A percentile compares a stretch with the other conserved stretches of the same genome.
These are phyloP conservation scores for Synanthedon vespiformis DNA, from an alignment of 2,888 invertebrate species.

Conservation along the genomic window DNA sequence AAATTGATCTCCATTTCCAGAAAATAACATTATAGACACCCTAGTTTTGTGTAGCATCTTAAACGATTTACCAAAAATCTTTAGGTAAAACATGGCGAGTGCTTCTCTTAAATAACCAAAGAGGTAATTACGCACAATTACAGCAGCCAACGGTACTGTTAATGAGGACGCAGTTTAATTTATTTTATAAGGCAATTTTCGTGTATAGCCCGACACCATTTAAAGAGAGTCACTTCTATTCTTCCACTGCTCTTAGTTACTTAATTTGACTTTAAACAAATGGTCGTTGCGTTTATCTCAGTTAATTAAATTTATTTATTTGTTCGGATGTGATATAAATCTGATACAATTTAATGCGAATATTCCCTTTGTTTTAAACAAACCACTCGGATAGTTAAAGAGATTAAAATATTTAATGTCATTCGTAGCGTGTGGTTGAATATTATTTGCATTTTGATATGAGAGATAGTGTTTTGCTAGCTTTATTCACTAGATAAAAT, in stretches of 20 bases:
- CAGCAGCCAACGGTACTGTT: conserved; percentile 19
- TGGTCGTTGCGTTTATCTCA: background rate
- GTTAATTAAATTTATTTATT: background rate
- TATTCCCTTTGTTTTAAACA: background rate
- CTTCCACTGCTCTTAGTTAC: conserved; percentile 3
- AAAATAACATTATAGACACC: no score
- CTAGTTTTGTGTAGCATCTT: no score
- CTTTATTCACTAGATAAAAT: no score
- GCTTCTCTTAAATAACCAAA: conserved; percentile 32
- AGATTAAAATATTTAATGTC: no score
- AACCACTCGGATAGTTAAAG: no score
- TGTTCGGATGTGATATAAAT: background rate
- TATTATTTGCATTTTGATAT: no score
- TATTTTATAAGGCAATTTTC: conserved; percentile 32
- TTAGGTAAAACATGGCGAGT: conserved; percentile 10
- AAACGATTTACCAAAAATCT: background rate
- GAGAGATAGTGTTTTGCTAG: no score
- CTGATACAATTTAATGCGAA: background rate
- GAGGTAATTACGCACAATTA: conserved; percentile 25
- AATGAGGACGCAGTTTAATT: conserved; percentile 32
- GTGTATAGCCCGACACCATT: conserved; percentile 13
- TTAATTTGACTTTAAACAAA: background rate
- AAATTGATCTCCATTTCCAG: no score
- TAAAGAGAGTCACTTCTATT: conserved; percentile 4
- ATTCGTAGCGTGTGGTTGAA: no score